Evolutionary conservation across 2,888 invertebrate species (phyloP).

Genomic region (Drosophila eohydei): DNA sequence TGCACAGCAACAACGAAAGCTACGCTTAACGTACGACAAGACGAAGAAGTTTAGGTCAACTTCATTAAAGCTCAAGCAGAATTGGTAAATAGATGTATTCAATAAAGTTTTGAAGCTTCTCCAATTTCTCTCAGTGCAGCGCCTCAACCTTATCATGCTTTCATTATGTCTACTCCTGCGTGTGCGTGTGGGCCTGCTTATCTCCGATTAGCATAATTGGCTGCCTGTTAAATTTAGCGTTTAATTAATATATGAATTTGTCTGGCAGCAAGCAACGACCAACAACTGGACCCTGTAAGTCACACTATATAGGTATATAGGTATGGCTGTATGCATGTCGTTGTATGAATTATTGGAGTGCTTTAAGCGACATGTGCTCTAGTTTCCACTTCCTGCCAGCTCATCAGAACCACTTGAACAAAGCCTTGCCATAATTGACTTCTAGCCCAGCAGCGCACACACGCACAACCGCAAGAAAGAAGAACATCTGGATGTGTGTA

Average conservation of each 20-base stretch:
- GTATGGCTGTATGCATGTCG: not conserved
- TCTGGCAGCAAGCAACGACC: constrained; percentile 27
- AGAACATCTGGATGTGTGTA: constrained; percentile 10
- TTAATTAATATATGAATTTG: constrained; percentile 74
- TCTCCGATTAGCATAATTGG: constrained; percentile 77
- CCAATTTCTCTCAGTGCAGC: constrained; percentile 35
- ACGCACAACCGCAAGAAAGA: constrained; percentile 9
- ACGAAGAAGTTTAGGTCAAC: too few relatives aligned
- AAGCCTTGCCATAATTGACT: constrained; percentile 73
- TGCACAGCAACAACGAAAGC: not conserved
- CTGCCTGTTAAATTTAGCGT: constrained; percentile 78
- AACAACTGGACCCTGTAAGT: constrained; percentile 17
- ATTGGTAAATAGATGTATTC: not conserved
- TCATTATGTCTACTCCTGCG: constrained; percentile 17
- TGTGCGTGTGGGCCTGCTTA: constrained; percentile 36
- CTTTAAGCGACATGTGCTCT: constrained; percentile 57
- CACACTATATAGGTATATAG: not conserved
- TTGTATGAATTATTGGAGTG: constrained; percentile 35
- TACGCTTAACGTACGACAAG: not conserved
- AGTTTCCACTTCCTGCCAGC: constrained; percentile 62
- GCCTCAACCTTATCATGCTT: constrained; percentile 11
- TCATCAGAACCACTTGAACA: constrained; percentile 66
- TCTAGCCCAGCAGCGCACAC: constrained; percentile 45
- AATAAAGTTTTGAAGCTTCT: not conserved
- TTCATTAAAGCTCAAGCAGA: too few relatives aligned